Conservation (phyloP, 2,888 invertebrate species). For the Himalopsyche anomala region DNA sequence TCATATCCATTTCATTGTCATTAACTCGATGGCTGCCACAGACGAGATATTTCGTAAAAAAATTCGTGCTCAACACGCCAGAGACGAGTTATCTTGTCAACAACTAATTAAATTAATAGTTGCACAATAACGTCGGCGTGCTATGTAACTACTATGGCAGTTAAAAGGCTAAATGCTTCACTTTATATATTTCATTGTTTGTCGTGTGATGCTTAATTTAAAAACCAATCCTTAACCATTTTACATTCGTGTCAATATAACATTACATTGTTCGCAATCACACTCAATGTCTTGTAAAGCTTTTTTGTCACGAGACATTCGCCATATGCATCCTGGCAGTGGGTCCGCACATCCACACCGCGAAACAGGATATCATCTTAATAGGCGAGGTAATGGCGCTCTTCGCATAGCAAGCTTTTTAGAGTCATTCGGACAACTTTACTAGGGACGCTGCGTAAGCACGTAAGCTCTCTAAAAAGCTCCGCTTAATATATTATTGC, state of each 20-base stretch:
- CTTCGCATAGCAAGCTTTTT: conserved; percentile 31
- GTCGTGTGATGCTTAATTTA: no score
- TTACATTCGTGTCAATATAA: neutral
- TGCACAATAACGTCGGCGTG: no score
- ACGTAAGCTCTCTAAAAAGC: conserved; percentile 34
- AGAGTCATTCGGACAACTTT: conserved; percentile 35
- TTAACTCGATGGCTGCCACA: no score
- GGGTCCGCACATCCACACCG: conserved; percentile 32
- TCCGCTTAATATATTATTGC: neutral
- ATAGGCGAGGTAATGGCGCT: conserved; percentile 39
- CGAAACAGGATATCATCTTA: conserved; percentile 48
- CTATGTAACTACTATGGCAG: no score
- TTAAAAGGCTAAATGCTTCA: no score
- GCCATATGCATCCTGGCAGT: conserved; percentile 16
- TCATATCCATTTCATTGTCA: no score
- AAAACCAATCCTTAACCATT: neutral
- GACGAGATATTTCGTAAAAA: no score
- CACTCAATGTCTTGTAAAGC: no score
- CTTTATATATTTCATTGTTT: no score
- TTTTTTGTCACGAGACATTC: conserved; percentile 32
- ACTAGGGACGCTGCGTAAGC: conserved; percentile 12
- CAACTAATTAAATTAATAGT: no score
- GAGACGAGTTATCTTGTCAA: no score
- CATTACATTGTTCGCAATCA: neutral
- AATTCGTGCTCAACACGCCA: no score